Conservation (phyloP, 1,140 invertebrate genomes). For the Prorops nasuta region DNA sequence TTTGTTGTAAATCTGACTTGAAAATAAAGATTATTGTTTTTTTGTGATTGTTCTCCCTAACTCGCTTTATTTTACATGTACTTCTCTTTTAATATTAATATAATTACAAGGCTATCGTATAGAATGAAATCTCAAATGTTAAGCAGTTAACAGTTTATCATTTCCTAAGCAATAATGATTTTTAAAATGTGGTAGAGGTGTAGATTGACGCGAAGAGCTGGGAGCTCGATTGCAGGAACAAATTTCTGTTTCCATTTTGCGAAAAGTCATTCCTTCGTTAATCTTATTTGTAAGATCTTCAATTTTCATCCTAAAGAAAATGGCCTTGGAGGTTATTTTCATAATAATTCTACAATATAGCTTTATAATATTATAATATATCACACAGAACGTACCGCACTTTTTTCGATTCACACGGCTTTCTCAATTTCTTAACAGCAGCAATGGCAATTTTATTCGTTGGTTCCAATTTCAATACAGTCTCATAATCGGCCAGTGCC, state of each 20-base stretch:
- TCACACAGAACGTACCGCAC: constrained; percentile 27
- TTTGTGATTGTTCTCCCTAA: too few species aligned
- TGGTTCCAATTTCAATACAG: constrained; percentile 30
- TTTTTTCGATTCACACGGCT: constrained; percentile 22
- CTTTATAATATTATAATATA: background rate
- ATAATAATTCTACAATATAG: background rate
- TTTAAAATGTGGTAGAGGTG: constrained; percentile 30
- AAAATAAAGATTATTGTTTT: too few species aligned
- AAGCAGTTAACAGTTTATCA: too few species aligned
- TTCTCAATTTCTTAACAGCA: constrained; percentile 30
- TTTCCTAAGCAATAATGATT: constrained; percentile 26
- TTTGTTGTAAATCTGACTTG: too few species aligned
- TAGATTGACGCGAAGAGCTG: constrained; percentile 22
- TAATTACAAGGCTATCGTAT: too few species aligned
- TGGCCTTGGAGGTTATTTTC: background rate
- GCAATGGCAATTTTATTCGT: constrained; percentile 31
- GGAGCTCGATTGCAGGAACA: constrained; percentile 36
- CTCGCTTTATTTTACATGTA: too few species aligned
- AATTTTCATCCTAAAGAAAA: constrained; percentile 34
- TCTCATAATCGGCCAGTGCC: constrained; percentile 41
- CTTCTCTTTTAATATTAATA: too few species aligned
- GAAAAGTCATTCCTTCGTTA: background rate
- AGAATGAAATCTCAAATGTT: too few species aligned
- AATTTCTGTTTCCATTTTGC: constrained; percentile 8
- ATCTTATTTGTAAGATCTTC: constrained; percentile 16